Conservation (phyloP, 2,888 invertebrate species). For the Meta bourneti region DNA sequence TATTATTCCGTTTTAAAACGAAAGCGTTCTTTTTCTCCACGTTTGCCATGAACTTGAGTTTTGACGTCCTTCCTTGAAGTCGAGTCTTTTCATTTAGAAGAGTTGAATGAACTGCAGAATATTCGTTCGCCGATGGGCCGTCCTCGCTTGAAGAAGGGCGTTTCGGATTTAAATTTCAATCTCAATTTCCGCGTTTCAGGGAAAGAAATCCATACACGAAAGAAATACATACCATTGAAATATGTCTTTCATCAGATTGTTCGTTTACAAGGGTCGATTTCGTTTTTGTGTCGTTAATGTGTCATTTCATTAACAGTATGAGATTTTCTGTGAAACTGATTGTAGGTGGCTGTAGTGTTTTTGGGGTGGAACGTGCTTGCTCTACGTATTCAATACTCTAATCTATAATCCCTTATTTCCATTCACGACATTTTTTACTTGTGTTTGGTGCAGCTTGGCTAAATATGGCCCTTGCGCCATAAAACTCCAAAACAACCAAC, state of each 20-base stretch:
- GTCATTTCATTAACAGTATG: neutral
- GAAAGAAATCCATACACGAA: neutral
- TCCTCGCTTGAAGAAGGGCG: neutral
- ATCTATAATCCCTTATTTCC: no score
- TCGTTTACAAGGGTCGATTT: no score
- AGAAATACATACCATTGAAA: no score
- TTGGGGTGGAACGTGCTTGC: no score
- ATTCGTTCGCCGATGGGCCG: slow-evolving; percentile 10
- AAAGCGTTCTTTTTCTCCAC: neutral
- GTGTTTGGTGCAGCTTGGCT: no score
- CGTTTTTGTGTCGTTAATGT: neutral
- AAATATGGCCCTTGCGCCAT: no score
- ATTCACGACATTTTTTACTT: no score
- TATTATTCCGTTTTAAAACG: neutral
- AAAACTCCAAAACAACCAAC: no score
- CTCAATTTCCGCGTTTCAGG: slow-evolving; percentile 3
- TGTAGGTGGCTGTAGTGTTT: no score
- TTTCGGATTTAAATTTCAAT: slow-evolving; percentile 26
- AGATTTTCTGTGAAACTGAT: neutral
- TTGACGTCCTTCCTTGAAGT: neutral
- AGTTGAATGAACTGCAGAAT: slow-evolving; percentile 34
- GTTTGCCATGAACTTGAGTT: slow-evolving; percentile 22
- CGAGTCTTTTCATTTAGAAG: slow-evolving; percentile 14
- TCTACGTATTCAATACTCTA: no score
- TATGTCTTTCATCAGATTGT: no score